Conservation (phyloP, 2,113 vertebrate species). For the Zonotrichia leucophrys region DNA sequence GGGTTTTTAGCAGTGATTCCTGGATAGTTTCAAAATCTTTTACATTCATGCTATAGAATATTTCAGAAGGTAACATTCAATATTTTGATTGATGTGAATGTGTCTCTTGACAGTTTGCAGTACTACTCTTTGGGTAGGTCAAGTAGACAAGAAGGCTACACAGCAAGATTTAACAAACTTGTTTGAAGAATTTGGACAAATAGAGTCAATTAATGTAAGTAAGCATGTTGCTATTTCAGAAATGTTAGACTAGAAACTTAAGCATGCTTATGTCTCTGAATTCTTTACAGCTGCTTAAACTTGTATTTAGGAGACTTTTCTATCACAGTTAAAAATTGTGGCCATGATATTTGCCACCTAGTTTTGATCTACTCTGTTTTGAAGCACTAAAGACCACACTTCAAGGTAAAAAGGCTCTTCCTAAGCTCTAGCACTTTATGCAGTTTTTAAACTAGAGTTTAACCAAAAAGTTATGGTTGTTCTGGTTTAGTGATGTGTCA, state of each 20-base stretch:
- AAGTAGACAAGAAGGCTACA: slow-evolving; percentile 98
- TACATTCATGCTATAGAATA: background rate
- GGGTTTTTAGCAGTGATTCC: background rate
- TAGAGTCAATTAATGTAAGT: slow-evolving; percentile 99
- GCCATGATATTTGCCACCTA: background rate
- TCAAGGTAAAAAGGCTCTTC: background rate
- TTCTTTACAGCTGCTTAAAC: background rate
- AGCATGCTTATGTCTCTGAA: background rate
- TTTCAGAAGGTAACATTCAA: background rate
- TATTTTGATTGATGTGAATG: background rate
- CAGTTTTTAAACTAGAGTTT: background rate
- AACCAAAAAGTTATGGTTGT: background rate
- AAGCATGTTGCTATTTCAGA: background rate
- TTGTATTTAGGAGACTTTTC: background rate
- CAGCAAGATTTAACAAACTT: slow-evolving; percentile 98
- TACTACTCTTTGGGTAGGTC: slow-evolving; percentile 97
- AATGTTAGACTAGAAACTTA: background rate
- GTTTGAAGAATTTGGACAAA: slow-evolving; percentile 98
- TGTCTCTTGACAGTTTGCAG: slow-evolving; percentile 87
- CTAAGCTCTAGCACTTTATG: background rate
- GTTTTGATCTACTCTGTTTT: background rate
- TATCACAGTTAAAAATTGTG: background rate
- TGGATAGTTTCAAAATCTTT: background rate
- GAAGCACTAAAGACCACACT: background rate
- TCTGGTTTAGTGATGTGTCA: background rate